A percentile compares a stretch with the other conserved stretches of the same genome.
Evolutionary conservation across 2,113 vertebrate species (phyloP).

Genomic region (Neolamprologus ventralis): DNA sequence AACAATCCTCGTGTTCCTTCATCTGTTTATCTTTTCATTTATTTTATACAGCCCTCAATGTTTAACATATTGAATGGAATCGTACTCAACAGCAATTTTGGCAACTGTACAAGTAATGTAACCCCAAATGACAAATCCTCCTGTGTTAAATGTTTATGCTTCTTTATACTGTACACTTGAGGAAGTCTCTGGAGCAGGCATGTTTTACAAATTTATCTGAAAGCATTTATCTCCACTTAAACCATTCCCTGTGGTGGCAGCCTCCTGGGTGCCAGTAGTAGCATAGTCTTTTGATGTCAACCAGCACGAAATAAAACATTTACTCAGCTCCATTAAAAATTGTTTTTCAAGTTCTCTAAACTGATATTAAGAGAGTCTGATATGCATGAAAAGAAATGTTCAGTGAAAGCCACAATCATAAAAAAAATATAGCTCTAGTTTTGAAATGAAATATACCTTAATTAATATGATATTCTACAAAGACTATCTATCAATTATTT

Average conservation of each 20-base stretch:
- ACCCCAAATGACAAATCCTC: not conserved
- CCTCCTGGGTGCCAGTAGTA: not conserved
- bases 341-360: not conserved
- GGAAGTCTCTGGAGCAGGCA: not conserved
- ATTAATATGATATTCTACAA: not conserved
- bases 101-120: not conserved
- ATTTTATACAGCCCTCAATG: not conserved
- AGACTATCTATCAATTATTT: not conserved
- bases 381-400: not conserved
- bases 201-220: not conserved
- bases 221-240: conserved; percentile 2
- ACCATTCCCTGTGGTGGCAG: not conserved
- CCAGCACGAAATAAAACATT: not conserved
- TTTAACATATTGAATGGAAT: not conserved
- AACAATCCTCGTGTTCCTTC: not conserved
- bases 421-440: not conserved
- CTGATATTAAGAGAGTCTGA: not conserved
- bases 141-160: not conserved
- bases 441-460: not conserved
- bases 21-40: not conserved
- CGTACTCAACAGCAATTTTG: not conserved
- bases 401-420: not conserved
- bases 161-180: not conserved
- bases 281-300: not conserved
- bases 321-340: not conserved